Evolutionary conservation across 2,888 invertebrate species (phyloP), one percentile per base, ranked within the genome.

Genomic region (Tenodera sinensis): DNA sequence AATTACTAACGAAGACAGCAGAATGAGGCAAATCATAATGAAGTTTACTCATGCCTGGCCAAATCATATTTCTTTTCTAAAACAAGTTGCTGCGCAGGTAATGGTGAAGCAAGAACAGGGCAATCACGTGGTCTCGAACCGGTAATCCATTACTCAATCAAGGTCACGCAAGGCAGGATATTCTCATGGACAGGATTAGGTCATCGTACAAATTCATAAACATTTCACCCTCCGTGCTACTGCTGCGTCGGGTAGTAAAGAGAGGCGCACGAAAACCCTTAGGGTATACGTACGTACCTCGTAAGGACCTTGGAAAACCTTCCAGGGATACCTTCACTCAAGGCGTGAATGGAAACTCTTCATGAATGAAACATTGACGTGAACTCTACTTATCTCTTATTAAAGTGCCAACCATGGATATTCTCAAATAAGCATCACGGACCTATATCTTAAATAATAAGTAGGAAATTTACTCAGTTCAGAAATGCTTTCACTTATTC

Each of bases 131-230:
- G 30, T 84, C 30, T 84, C 84, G 30, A 30, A 25, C 28, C 28
- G 30, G 27, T 87, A 87, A 87, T 87, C 87, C 87, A 82, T 81
- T 82, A 83, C 82, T 87, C 87, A 87, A 87, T 87, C 87, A 87
- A 87, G 87, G 87, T 83, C 87, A 83, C 81, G 87, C 30, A 82
- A n/a, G 71, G 30, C 87, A 87, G 87, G 87, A 87, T 81, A 83
- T 83, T 87, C 87, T 87, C 87, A 87, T 83, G 87, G 87, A 4
- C 83, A 34, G 34, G 28, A 83, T 83, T 83, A 28, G 83, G 28
- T 83, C 83, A 83, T 71, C 54, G 54, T 25, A 71, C 25, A 42
- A 42, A 42, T 42, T 42, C 42, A 71, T 71, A 71, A 71, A 71
- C 54, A 71, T 71, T 14, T 71, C 54, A 25, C 54, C 54, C 54